Evolutionary conservation across 2,797 vertebrate genomes (phyloP).

Genomic region (Okamejei kenojei): DNA sequence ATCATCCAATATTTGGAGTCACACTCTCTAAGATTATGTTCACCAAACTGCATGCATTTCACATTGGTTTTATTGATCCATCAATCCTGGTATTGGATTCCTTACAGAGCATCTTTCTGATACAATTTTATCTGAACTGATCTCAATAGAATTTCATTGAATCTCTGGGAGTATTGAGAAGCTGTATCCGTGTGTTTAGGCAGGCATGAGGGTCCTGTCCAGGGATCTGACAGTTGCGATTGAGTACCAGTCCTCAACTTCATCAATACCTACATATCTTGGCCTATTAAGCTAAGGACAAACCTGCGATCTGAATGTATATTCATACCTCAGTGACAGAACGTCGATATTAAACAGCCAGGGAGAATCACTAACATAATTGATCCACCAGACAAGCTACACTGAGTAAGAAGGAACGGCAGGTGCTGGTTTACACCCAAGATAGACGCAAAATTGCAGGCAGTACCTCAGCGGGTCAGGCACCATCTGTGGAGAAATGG

Average conservation of each 20-base stretch:
- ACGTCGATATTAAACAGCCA: not conserved
- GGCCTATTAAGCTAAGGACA: conserved; percentile 2
- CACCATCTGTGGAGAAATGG: too few relatives aligned
- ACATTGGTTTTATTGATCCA: not conserved
- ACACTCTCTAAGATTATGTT: not conserved
- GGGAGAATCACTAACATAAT: conserved; percentile 16
- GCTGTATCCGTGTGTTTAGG: not conserved
- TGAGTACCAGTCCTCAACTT: not conserved
- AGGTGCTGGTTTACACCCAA: too few relatives aligned
- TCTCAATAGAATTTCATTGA: not conserved
- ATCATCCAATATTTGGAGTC: too few relatives aligned
- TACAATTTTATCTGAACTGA: not conserved
- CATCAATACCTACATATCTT: conserved; percentile 19
- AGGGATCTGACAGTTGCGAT: not conserved
- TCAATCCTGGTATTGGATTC: not conserved
- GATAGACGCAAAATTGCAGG: too few relatives aligned
- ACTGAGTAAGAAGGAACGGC: not conserved
- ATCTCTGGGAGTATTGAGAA: not conserved
- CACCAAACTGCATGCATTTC: not conserved
- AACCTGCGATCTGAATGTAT: not conserved
- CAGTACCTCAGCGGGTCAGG: too few relatives aligned
- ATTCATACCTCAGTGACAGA: not conserved
- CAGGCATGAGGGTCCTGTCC: not conserved
- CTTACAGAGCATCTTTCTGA: not conserved
- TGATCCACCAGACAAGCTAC: conserved; percentile 10